Base-by-base conservation (phyloP, 2,888 invertebrate genomes). In the Parnassius apollo region DNA sequence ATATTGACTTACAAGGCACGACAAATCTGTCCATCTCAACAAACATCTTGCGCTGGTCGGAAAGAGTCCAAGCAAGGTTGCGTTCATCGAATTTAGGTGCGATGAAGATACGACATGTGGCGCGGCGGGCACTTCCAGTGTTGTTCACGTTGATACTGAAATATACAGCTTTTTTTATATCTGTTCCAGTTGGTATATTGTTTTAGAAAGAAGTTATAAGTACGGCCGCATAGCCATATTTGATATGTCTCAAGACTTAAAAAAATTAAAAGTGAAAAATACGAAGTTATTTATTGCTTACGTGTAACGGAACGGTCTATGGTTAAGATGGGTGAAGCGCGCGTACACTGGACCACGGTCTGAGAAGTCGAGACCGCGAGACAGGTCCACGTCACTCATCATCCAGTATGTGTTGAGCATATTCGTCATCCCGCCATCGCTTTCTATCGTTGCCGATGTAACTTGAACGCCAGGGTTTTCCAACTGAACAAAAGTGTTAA, bases 281-380 rank as follows among this genome's bases (percentile, higher is more conserved):
- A 25, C 9, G 11, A 61, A 25, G 18, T 18, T 18, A 18, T 18
- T n/a, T 11, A n/a, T 12, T 44, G n/a, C 88, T 82, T 68, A 92
- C 92, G 86, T 93, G 75, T 96, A 96, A 48, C 87, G 88, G 89
- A 94, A 97, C 0, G 93, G 93, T 7, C 93, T 89, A 75, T 97
- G 95, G 84, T 97, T 96, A 65, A 97, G 91, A 84, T 97, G 97
- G 0, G 95, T 96, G 80, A 96, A 94, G 35, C 95, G 90, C 1
- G 94, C 95, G 57, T 93, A 94, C 1, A 96, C 93, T 0, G 95
- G 82, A 0, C 96, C 96, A 45, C 95, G 93, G 80, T 88, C 80
- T 2, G 93, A 92, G 82, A 97, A 97, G 86, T 97, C 97, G 59
- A 97, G 90, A 0, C 97, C 97, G 35, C 95, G 93, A 0, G 96